phyloP scores from a whole-genome alignment of 2,797 vertebrate species.

The Arremon brunneinucha region DNA sequence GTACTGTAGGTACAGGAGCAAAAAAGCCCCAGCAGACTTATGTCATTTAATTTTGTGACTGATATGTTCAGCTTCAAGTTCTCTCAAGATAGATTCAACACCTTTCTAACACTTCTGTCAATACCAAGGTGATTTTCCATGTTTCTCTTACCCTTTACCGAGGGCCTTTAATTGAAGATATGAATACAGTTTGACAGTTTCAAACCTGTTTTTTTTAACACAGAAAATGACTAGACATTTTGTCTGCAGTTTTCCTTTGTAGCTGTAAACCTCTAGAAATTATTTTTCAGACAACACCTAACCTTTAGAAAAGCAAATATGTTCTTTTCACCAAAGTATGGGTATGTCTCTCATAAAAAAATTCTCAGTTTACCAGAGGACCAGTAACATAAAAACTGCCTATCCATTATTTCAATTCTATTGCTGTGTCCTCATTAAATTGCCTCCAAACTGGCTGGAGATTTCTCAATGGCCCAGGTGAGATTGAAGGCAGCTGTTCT shows the following conservation, averaged over 20 bases:
- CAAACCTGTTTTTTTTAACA: not conserved
- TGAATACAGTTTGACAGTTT: fast-evolving
- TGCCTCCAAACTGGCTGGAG: not conserved
- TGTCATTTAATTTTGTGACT: not conserved
- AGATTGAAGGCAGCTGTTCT: not conserved
- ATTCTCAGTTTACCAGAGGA: not conserved
- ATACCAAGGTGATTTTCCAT: not conserved
- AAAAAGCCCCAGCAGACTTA: not conserved
- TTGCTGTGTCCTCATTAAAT: not conserved
- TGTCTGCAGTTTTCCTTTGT: not conserved
- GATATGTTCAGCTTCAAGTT: not conserved
- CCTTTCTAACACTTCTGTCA: not conserved
- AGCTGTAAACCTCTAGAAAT: not conserved
- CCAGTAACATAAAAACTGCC: not conserved
- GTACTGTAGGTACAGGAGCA: not conserved
- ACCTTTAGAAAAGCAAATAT: not conserved
- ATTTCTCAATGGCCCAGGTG: fast-evolving
- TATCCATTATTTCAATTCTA: not conserved
- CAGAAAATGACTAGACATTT: not conserved
- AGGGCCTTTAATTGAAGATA: not conserved
- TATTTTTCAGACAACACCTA: not conserved
- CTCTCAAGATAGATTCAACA: not conserved
- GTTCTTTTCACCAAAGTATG: not conserved
- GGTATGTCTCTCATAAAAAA: not conserved
- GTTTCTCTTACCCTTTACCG: not conserved